Evolutionary conservation across 2,888 invertebrate species (phyloP), one percentile per base, ranked within the genome.

Genomic region (Tiliacea citrago): DNA sequence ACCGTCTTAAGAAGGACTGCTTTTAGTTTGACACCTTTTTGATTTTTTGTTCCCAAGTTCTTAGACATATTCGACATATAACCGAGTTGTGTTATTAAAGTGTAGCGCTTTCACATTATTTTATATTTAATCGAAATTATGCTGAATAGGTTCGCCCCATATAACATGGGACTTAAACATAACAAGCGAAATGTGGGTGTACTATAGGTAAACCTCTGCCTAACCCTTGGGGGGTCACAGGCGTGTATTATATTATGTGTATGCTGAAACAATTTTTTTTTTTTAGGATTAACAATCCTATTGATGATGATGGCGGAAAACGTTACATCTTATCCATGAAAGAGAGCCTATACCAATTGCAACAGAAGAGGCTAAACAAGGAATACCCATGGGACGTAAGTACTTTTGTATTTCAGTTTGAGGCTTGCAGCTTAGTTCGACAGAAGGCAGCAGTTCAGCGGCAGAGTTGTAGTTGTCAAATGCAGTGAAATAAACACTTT

Each of bases 381-480:
- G 92, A 95, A 68, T 96, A 92, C 68, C 94, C 95, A 0, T 96
- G 96, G 96, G 94, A 95, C 81, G 96, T 96, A 77, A 93, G 95
- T 94, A 83, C 66, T 66, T 47, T n/a, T 55, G n/a, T 5, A n/a
- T 13, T n/a, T 9, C 7, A 63, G 4, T 61, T 72, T 13, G 24
- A 18, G 10, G 13, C 16, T 8, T 21, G 24, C 39, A 39, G 18
- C 2, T 69, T 24, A 47, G 47, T 35, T n/a, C n/a, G 16, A 47
- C 29, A 21, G 8, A 39, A 39, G 39, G 7, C n/a, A n/a, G n/a
- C n/a, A n/a, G n/a, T n/a, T n/a, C 29, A 29, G 29, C 29, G 3
- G 29, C 29, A 29, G 29, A 1, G 29, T 29, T 29, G 29, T 29
- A 29, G 29, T 16, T 39, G 2, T 42, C 42, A n/a, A n/a, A n/a